Conservation (phyloP, 2,888 invertebrate genomes). For the Polymixis lichenea region DNA sequence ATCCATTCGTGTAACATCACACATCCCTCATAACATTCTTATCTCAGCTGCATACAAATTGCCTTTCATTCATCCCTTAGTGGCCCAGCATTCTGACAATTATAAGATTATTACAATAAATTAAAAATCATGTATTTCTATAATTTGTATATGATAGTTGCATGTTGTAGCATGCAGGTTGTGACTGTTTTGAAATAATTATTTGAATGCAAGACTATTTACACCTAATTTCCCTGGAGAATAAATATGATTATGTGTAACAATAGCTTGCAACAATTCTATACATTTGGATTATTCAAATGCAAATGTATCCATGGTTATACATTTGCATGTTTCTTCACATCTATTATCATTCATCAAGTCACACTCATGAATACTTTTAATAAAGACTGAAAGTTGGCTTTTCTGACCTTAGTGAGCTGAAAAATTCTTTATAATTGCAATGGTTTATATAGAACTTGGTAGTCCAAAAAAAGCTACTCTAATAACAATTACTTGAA, state of each 20-base stretch:
- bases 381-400: background rate
- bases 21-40: too few relatives aligned
- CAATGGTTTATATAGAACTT: background rate
- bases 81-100: too few relatives aligned
- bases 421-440: background rate
- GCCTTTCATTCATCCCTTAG: too few relatives aligned
- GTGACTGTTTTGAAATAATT: background rate
- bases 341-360: slow-evolving; percentile 15
- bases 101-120: background rate
- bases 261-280: slow-evolving; percentile 16
- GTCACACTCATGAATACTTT: slow-evolving; percentile 1
- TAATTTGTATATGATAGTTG: background rate
- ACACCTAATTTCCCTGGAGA: slow-evolving; percentile 7
- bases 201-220: slow-evolving; percentile 1
- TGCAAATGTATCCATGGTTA: background rate
- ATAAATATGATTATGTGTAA: slow-evolving; percentile 6
- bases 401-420: background rate
- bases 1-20: too few relatives aligned
- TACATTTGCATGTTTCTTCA: slow-evolving; percentile 24
- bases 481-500: background rate
- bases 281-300: background rate
- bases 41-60: too few relatives aligned
- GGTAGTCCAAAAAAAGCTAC: background rate
- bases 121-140: too few relatives aligned
- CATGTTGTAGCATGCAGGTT: background rate